Base-by-base conservation (phyloP, 2,888 invertebrate species). In the Amorpha juglandis region DNA sequence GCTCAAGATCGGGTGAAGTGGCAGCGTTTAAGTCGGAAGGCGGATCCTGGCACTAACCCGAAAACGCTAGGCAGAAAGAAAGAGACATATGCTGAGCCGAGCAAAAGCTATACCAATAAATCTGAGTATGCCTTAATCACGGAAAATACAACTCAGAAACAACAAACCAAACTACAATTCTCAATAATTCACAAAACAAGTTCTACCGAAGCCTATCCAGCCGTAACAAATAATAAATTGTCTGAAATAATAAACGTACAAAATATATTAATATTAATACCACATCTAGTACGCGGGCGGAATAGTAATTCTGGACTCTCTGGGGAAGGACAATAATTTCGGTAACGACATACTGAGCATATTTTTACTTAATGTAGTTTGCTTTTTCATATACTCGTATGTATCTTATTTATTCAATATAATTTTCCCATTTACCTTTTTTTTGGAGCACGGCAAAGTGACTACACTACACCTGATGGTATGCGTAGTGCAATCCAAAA, bases 271-370 rank as follows among this genome's bases (percentile, higher is more conserved):
- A 78, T 79, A 81, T 78, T 78, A 79, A 78, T 77, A 71, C 67
- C 82, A 67, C 76, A 78, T 85, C 80, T 76, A 81, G 81, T 70
- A 65, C 76, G 76, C 70, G 78, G 77, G 69, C 78, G 80, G 86
- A 85, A 90, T 87, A 86, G 87, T 87, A 89, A 90, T 90, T 84
- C 86, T 84, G 86, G 85, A 80, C 83, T 81, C 81, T 80, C 81
- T 73, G 82, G 80, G 75, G 75, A 73, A 78, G 73, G 79, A 83
- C 81, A 82, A 85, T 84, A 82, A 79, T 81, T 85, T 86, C 83
- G 80, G 81, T 82, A 77, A 76, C 70, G 65, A 67, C 62, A 62
- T 62, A 62, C 35, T 45, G 21, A 16, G 48, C 38, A 42, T 64
- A 27, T 52, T 63, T 27, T 51, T 64, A 64, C 50, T 12, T 55